These are phyloP conservation scores for Sarcophaga rosellei DNA, from an alignment of 2,888 invertebrate species.

Conservation along the genomic window DNA sequence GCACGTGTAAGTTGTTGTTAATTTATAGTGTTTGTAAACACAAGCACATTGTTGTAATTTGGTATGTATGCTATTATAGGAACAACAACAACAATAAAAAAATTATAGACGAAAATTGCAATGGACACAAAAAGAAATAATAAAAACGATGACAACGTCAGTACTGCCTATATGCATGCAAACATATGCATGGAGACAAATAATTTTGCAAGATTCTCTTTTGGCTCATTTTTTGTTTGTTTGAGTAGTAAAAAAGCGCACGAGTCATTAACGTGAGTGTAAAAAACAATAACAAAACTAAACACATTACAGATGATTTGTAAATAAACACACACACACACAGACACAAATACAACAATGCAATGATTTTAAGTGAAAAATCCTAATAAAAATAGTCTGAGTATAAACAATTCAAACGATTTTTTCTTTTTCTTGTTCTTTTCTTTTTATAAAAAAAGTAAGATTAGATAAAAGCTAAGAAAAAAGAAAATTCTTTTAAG, in stretches of 20 bases:
- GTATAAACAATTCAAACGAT: slow-evolving; percentile 23
- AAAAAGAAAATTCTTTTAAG: not conserved
- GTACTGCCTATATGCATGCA: not conserved
- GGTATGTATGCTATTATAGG: not conserved
- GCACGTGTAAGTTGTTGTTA: slow-evolving; percentile 54
- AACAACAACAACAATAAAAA: not conserved
- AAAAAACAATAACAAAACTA: slow-evolving; percentile 5
- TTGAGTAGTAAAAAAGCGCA: slow-evolving; percentile 4
- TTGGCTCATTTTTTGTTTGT: not conserved
- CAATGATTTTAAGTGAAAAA: slow-evolving; percentile 19
- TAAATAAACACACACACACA: not conserved
- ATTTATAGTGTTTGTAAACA: slow-evolving; percentile 43
- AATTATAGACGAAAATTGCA: slow-evolving; percentile 13
- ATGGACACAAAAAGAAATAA: not conserved
- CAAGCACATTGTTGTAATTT: slow-evolving; percentile 13
- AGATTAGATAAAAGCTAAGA: slow-evolving; percentile 30
- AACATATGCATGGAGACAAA: not conserved
- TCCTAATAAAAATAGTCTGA: slow-evolving; percentile 28
- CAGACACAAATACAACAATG: not conserved
- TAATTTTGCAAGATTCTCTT: slow-evolving; percentile 27
- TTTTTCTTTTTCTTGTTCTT: slow-evolving; percentile 2
- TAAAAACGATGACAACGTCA: not conserved
- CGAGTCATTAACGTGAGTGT: slow-evolving; percentile 49
- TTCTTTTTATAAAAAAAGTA: not conserved
- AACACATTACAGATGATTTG: slow-evolving; percentile 3